A percentile compares a stretch with the other conserved stretches of the same genome.
These are phyloP conservation scores for Mythimna vitellina DNA, from an alignment of 2,888 invertebrate species.

Conservation along the genomic window DNA sequence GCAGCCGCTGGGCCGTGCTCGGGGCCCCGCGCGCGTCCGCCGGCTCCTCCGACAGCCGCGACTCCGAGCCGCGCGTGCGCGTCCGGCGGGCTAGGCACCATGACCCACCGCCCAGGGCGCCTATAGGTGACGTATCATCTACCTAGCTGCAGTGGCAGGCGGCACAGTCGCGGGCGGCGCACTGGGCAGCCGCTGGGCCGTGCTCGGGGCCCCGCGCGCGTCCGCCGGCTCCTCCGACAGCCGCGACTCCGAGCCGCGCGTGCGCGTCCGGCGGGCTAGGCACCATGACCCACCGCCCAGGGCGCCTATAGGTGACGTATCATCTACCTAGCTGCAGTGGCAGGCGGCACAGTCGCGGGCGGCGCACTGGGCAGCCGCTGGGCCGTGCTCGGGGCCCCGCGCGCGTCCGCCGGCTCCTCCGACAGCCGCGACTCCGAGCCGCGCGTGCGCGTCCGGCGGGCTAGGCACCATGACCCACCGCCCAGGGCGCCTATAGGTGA, in stretches of 20 bases:
- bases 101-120: neutral
- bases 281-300: neutral
- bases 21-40: slow-evolving; percentile 91
- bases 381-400: slow-evolving; percentile 80
- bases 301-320: slow-evolving; percentile 2
- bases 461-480: neutral
- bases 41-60: slow-evolving; percentile 94
- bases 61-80: slow-evolving; percentile 58
- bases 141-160: neutral
- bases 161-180: slow-evolving; percentile 48
- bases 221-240: slow-evolving; percentile 96
- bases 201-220: slow-evolving; percentile 85
- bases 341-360: neutral
- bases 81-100: neutral
- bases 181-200: slow-evolving; percentile 74
- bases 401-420: slow-evolving; percentile 94
- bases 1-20: slow-evolving; percentile 79
- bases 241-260: slow-evolving; percentile 68
- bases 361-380: slow-evolving; percentile 71
- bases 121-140: slow-evolving; percentile 2
- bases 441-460: neutral
- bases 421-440: slow-evolving; percentile 89
- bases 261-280: neutral
- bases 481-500: slow-evolving; percentile 40
- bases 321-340: neutral